These are phyloP conservation scores for Ptilorrhoa leucosticta DNA, from an alignment of 2,113 vertebrate genomes.

Conservation along the genomic window DNA sequence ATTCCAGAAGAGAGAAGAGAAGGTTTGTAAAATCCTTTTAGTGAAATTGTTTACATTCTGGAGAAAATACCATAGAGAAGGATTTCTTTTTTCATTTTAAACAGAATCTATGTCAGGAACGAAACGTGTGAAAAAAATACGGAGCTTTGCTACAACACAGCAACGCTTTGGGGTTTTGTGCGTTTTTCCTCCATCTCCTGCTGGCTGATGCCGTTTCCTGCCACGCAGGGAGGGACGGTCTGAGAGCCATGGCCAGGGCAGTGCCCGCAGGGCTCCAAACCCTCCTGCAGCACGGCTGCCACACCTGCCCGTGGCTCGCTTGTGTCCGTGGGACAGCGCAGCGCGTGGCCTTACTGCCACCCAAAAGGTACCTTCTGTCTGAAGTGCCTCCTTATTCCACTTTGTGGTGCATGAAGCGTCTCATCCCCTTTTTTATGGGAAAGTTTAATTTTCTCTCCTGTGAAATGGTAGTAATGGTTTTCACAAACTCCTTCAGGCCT, in stretches of 20 bases:
- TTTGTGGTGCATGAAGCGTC: background rate
- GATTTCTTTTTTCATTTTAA: background rate
- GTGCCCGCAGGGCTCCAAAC: background rate
- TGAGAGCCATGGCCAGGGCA: background rate
- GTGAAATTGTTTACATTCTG: background rate
- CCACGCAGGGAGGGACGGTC: background rate
- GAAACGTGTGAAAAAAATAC: background rate
- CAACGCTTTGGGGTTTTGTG: background rate
- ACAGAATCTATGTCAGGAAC: background rate
- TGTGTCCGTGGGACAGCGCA: background rate
- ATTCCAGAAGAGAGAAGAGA: background rate
- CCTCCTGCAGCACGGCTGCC: background rate
- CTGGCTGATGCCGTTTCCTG: background rate
- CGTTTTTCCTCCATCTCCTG: background rate
- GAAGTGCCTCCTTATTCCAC: background rate
- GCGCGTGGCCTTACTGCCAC: background rate
- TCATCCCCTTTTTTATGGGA: background rate
- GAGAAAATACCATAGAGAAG: background rate
- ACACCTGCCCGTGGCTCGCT: background rate
- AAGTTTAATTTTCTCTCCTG: conserved; percentile 3
- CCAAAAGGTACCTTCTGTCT: background rate
- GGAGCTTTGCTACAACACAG: background rate
- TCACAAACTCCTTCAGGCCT: background rate
- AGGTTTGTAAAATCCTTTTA: background rate
- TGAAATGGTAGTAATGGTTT: background rate